Evolutionary conservation across 1,140 invertebrate genomes (phyloP).

Genomic region (Drosophila willistoni): DNA sequence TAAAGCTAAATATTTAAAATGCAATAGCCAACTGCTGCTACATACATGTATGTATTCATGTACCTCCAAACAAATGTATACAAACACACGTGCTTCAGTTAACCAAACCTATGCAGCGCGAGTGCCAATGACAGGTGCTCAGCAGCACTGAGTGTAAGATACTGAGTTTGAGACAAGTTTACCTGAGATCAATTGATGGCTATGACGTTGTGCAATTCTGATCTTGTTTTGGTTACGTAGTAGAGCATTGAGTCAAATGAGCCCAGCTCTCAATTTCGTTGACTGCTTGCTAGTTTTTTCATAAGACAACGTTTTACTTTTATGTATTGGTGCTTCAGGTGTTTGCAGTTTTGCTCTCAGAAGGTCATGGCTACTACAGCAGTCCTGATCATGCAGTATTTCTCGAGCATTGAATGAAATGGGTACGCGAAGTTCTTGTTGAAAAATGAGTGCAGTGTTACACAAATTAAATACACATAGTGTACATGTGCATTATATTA

Average conservation of each 20-base stretch:
- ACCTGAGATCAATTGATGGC: conserved; percentile 70
- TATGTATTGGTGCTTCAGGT: conserved; percentile 62
- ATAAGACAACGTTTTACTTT: conserved; percentile 31
- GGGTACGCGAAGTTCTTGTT: conserved; percentile 45
- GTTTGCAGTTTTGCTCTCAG: conserved; percentile 67
- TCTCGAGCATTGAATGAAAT: conserved; percentile 73
- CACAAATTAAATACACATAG: not conserved
- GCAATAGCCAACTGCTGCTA: conserved; percentile 5
- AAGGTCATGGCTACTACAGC: conserved; percentile 77
- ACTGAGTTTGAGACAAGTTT: conserved; percentile 58
- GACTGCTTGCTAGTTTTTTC: conserved; percentile 36
- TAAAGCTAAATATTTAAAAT: conserved; percentile 42
- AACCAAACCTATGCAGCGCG: conserved; percentile 18
- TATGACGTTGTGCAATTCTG: conserved; percentile 68
- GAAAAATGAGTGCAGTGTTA: conserved; percentile 21
- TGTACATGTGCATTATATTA: not conserved
- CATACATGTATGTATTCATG: conserved; percentile 31
- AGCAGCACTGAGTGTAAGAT: conserved; percentile 21
- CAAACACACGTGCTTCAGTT: not conserved
- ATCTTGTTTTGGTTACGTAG: conserved; percentile 74
- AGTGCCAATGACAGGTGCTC: conserved; percentile 55
- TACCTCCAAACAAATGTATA: not conserved
- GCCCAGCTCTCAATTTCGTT: conserved; percentile 65
- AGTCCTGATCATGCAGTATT: conserved; percentile 72
- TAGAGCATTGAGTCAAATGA: conserved; percentile 72